Evolutionary conservation across 2,888 invertebrate species (phyloP).

Genomic region (Pristionchus maxplancki): DNA sequence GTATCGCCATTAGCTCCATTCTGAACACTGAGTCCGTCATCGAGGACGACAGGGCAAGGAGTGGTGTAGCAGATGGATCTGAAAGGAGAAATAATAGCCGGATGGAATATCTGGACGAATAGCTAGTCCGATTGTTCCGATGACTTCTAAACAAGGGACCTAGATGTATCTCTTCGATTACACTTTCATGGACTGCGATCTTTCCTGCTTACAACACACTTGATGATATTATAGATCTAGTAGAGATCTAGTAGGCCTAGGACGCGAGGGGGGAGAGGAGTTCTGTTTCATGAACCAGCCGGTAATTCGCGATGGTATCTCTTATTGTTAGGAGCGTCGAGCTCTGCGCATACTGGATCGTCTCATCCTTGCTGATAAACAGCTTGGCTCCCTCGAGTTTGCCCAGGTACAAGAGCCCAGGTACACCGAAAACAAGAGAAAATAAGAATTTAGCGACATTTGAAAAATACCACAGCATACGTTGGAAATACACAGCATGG

Average conservation of each 20-base stretch:
- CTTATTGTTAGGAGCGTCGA: conserved; percentile 11
- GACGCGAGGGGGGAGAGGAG: not conserved
- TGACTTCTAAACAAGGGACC: too few species aligned
- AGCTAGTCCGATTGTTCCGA: too few species aligned
- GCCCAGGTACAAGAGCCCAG: too few species aligned
- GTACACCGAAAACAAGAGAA: too few species aligned
- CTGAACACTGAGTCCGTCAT: not conserved
- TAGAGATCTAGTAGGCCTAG: too few species aligned
- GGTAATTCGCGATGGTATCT: not conserved
- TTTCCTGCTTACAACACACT: too few species aligned
- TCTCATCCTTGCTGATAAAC: not conserved
- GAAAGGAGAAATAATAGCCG: not conserved
- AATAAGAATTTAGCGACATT: too few species aligned
- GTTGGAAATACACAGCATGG: too few species aligned
- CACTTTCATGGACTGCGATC: too few species aligned
- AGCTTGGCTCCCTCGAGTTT: not conserved
- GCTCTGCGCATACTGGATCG: not conserved
- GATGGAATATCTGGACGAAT: not conserved
- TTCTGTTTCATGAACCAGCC: not conserved
- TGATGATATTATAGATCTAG: too few species aligned
- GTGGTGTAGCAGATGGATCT: not conserved
- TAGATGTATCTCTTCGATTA: too few species aligned
- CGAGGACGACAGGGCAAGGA: not conserved
- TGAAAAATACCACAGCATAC: too few species aligned
- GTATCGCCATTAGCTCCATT: not conserved